Base-by-base conservation (phyloP, 2,888 invertebrate species). In the Aspidiotus rigidus region DNA sequence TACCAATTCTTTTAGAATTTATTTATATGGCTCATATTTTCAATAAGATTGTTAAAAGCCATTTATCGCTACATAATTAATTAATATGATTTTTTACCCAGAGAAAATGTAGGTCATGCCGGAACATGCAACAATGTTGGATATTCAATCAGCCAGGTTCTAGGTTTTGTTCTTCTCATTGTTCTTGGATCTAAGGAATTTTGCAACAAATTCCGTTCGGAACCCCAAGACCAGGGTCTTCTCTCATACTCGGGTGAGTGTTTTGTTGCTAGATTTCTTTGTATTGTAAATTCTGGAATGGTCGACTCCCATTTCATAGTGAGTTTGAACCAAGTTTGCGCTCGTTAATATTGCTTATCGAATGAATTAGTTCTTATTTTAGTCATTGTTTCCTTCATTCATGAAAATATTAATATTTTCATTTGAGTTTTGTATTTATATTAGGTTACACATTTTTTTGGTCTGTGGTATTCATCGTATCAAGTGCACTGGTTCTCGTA, bases 91-190 rank as follows among this genome's bases (percentile, higher is more conserved):
- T 49, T 49, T 49, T 11, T n/a, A 11, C n/a, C 62, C 77, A 90
- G 90, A 74, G 83, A 87, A 74, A 98, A 99, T 80, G 95, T 99
- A 7, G 95, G 93, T 3, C 95, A 98, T 81, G 98, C 98, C 0
- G 98, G 98, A 1, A 98, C 97, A 0, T 99, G 99, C 77, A 99
- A 99, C 77, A 91, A 93, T 74, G 93, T 98, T 0, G 99, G 99
- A 5, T 99, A 99, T 81, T 97, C 97, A 0, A 91, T 94, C 44
- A 98, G 98, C 0, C 97, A 90, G 78, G 96, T 97, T 77, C 81
- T 99, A 1, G 97, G 98, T 72, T 97, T 96, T 79, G 94, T 97
- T 0, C 82, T 96, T 10, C 98, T 99, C 78, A 85, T 99, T 77
- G 94, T 97, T 0, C 79, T 99, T 69, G 98, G 99, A 79, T 98